A percentile compares a stretch with the other conserved stretches of the same genome.
Conservation (phyloP, 1,140 invertebrate genomes). For the Streblospio benedicti region DNA sequence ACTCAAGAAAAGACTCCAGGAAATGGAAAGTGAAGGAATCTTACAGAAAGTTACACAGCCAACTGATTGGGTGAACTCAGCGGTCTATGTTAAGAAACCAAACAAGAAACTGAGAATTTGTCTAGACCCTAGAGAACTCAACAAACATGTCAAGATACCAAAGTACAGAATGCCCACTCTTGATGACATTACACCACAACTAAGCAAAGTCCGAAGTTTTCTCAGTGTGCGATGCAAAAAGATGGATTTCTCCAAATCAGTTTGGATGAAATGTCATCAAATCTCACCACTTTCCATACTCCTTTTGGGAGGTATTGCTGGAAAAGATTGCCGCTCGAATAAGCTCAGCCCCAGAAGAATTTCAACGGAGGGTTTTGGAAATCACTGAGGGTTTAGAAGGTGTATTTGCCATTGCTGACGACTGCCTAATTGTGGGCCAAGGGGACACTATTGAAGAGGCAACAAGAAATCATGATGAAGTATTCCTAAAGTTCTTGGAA, state of each 20-base stretch:
- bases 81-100: constrained; percentile 46
- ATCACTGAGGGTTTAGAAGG: too few species aligned
- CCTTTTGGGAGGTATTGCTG: constrained; percentile 25
- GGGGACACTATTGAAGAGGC: too few species aligned
- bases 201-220: constrained; percentile 9
- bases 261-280: constrained; percentile 15
- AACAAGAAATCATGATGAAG: too few species aligned
- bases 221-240: constrained; percentile 15
- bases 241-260: constrained; percentile 22
- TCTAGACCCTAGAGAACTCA: constrained; percentile 50
- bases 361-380: too few species aligned
- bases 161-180: constrained; percentile 21
- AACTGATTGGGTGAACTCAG: constrained; percentile 46
- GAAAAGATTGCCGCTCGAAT: constrained; percentile 21
- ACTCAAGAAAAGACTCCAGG: neutral
- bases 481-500: too few species aligned
- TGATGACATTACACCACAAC: constrained; percentile 11
- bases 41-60: neutral
- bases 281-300: constrained; percentile 25
- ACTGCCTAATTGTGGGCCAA: too few species aligned
- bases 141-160: constrained; percentile 43
- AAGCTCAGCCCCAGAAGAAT: constrained; percentile 20
- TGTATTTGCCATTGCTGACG: too few species aligned
- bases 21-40: neutral
- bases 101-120: constrained; percentile 47